Evolutionary conservation across 2,888 invertebrate genomes (phyloP).

Genomic region (Brachyptera risi): DNA sequence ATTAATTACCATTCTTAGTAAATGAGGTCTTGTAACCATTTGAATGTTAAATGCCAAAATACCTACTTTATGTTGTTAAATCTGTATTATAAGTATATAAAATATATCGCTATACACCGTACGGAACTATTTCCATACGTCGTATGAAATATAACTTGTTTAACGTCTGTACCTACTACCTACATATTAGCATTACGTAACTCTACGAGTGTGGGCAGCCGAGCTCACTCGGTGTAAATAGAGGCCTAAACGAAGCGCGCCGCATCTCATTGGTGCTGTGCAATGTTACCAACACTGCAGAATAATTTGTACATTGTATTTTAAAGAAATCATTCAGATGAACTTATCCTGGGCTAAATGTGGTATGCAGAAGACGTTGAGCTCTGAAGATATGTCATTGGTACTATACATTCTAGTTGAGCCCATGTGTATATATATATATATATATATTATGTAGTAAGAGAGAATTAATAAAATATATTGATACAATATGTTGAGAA

Average conservation of each 20-base stretch:
- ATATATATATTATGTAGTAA: no score
- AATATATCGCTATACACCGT: not conserved
- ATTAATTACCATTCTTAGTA: no score
- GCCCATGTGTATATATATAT: constrained; percentile 27
- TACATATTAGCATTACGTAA: not conserved
- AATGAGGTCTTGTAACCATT: no score
- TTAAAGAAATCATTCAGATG: not conserved
- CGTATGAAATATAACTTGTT: not conserved
- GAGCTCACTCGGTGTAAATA: no score
- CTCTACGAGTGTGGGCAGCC: not conserved
- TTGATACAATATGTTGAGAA: constrained; percentile 23
- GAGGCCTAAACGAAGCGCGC: constrained; percentile 5
- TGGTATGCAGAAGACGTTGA: not conserved
- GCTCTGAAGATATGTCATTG: constrained; percentile 19
- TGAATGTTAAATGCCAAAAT: no score
- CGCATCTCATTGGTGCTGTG: not conserved
- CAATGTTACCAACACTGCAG: not conserved
- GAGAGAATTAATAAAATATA: constrained; percentile 28
- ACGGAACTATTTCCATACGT: no score
- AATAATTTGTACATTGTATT: constrained; percentile 6
- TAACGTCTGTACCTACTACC: no score
- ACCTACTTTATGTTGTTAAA: no score
- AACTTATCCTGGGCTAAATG: not conserved
- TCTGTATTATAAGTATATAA: not conserved
- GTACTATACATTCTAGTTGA: constrained; percentile 27